phyloP scores from a whole-genome alignment of 2,113 vertebrate genomes.

The Embiotoca jacksoni region DNA sequence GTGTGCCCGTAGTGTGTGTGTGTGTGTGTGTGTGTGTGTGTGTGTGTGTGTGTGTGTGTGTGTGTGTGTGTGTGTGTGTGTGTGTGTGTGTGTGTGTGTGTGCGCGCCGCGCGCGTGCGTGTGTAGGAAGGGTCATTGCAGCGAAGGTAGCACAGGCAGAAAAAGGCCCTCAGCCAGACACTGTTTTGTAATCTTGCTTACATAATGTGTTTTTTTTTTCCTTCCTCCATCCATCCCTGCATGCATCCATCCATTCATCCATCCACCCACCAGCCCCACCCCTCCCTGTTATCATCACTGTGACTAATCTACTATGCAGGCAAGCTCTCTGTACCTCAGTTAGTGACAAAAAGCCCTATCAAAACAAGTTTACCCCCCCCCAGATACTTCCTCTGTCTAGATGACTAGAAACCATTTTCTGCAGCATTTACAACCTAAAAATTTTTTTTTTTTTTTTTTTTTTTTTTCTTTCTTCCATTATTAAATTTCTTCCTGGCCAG shows the following conservation, averaged over 20 bases:
- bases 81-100: not conserved
- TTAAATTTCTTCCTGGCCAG: not conserved
- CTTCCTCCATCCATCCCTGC: slow-evolving; percentile 45
- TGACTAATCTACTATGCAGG: slow-evolving; percentile 70
- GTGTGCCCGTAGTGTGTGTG: not conserved
- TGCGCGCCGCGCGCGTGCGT: not conserved
- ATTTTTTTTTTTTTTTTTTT: not conserved
- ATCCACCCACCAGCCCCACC: not conserved
- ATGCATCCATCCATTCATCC: slow-evolving; percentile 24
- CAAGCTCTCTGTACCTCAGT: slow-evolving; percentile 39
- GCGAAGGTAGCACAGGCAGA: slow-evolving; percentile 51
- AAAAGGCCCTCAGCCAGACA: slow-evolving; percentile 58
- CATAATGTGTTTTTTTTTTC: slow-evolving; percentile 68
- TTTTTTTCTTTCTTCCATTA: not conserved
- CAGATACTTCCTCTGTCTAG: slow-evolving; percentile 16
- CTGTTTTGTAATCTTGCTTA: slow-evolving; percentile 82
- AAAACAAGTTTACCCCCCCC: slow-evolving; percentile 22
- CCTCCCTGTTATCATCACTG: slow-evolving; percentile 40
- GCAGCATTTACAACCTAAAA: not conserved
- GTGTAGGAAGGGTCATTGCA: slow-evolving; percentile 30
- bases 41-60: slow-evolving; percentile 12
- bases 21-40: slow-evolving; percentile 25
- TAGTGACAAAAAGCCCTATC: not conserved
- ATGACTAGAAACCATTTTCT: not conserved
- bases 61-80: slow-evolving; percentile 17